These are phyloP conservation scores for Callyntrura guangdongensis DNA, from an alignment of 2,888 invertebrate genomes.

Conservation along the genomic window DNA sequence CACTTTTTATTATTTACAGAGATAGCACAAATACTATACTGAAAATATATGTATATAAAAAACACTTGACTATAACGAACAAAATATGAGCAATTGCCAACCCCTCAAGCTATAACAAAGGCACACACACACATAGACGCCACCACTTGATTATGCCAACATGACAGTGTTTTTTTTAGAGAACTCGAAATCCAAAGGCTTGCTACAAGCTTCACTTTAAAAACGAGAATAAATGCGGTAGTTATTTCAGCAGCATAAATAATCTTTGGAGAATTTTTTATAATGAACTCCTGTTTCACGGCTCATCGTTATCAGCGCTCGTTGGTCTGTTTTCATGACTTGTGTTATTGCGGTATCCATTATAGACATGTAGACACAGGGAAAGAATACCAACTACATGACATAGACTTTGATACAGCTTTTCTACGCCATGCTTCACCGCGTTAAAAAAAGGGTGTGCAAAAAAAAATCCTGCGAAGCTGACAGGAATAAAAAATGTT, in stretches of 20 bases:
- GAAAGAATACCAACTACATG: constrained; percentile 2
- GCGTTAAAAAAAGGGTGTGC: background rate
- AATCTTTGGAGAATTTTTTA: constrained; percentile 47
- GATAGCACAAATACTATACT: background rate
- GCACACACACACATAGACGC: background rate
- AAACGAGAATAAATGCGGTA: constrained; percentile 30
- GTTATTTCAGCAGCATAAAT: constrained; percentile 41
- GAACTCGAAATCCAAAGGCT: background rate
- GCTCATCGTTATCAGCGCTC: constrained; percentile 1
- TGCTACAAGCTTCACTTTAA: background rate
- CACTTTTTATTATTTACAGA: constrained; percentile 25
- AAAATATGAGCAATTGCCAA: constrained; percentile 35
- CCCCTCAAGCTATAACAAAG: constrained; percentile 37
- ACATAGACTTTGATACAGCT: constrained; percentile 1
- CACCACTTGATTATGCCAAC: background rate
- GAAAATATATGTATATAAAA: constrained; percentile 11
- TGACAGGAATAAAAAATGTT: background rate
- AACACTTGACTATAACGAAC: background rate
- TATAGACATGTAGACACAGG: background rate
- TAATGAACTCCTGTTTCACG: constrained; percentile 24
- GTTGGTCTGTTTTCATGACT: constrained; percentile 29
- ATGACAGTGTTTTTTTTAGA: background rate
- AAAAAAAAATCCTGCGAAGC: background rate
- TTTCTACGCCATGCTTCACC: background rate
- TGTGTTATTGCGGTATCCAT: background rate